Evolutionary conservation across 2,888 invertebrate species (phyloP).

Genomic region (Heliothis peltigera): DNA sequence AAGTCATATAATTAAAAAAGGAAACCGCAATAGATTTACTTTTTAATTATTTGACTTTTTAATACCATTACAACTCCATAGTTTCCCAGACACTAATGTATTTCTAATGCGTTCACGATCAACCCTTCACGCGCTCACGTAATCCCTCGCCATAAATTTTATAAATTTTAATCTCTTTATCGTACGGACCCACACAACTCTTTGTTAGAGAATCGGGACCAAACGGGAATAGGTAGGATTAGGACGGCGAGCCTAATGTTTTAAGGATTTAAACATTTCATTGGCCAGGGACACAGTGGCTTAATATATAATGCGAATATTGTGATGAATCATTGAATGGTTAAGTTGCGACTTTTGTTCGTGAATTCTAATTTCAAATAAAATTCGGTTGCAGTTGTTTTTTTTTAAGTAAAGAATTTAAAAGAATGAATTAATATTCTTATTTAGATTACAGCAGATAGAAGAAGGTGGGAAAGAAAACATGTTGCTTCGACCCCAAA

Average conservation of each 20-base stretch:
- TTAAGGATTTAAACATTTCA: slow-evolving; percentile 59
- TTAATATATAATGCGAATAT: slow-evolving; percentile 59
- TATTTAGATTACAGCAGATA: too few species aligned
- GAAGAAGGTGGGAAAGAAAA: too few species aligned
- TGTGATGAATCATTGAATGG: slow-evolving; percentile 66
- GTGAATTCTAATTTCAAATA: not conserved
- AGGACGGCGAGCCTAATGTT: slow-evolving; percentile 71
- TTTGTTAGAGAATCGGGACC: slow-evolving; percentile 71
- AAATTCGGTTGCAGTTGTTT: not conserved
- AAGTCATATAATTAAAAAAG: slow-evolving; percentile 1
- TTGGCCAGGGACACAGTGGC: slow-evolving; percentile 48
- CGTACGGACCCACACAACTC: slow-evolving; percentile 76
- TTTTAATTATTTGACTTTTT: too few species aligned
- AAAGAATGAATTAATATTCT: too few species aligned
- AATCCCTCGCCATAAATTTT: slow-evolving; percentile 79
- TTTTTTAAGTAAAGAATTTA: too few species aligned
- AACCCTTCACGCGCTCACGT: slow-evolving; percentile 69
- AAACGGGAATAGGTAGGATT: slow-evolving; percentile 73
- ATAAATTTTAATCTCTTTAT: slow-evolving; percentile 86
- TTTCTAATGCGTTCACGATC: slow-evolving; percentile 59
- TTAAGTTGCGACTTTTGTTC: slow-evolving; percentile 35
- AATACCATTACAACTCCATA: slow-evolving; percentile 26
- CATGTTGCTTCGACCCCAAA: too few species aligned
- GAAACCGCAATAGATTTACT: too few species aligned
- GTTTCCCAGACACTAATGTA: slow-evolving; percentile 46